Evolutionary conservation across 1,140 invertebrate genomes (phyloP).

Genomic region (Papilio polyxenes): DNA sequence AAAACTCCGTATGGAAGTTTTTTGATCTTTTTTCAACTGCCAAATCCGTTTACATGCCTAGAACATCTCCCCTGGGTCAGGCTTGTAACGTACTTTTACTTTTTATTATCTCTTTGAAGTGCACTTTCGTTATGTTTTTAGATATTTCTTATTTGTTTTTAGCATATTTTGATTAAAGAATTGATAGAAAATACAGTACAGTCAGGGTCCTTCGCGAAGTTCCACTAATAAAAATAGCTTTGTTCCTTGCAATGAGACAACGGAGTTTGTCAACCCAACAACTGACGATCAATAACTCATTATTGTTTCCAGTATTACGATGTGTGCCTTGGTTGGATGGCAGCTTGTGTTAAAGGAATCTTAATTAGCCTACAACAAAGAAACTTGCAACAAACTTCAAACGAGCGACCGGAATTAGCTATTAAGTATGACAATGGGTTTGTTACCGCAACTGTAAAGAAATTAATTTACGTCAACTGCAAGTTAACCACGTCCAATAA

Average conservation of each 20-base stretch:
- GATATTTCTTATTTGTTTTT: not conserved
- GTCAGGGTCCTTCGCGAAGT: too few relatives aligned
- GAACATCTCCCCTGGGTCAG: not conserved
- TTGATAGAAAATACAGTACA: not conserved
- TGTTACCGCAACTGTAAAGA: slow-evolving; percentile 30
- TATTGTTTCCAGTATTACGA: not conserved
- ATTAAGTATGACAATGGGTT: slow-evolving; percentile 27
- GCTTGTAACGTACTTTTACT: not conserved
- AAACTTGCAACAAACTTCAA: not conserved
- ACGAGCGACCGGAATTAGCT: not conserved
- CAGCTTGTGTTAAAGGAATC: not conserved
- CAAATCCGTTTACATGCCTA: slow-evolving; percentile 12
- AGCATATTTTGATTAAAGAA: not conserved
- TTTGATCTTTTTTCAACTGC: not conserved
- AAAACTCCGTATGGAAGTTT: not conserved
- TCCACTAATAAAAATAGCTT: too few relatives aligned
- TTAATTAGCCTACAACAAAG: slow-evolving; percentile 20
- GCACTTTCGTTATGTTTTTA: not conserved
- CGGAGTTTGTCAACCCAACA: not conserved
- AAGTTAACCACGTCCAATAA: slow-evolving; percentile 25
- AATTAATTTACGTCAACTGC: slow-evolving; percentile 33
- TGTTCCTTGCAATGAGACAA: too few relatives aligned
- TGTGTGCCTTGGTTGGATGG: not conserved
- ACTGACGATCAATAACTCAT: slow-evolving; percentile 2
- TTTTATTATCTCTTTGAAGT: not conserved